A percentile compares a stretch with the other conserved stretches of the same genome.
These are phyloP conservation scores for Ia io DNA, from an alignment of 2,113 vertebrate species.

Conservation along the genomic window DNA sequence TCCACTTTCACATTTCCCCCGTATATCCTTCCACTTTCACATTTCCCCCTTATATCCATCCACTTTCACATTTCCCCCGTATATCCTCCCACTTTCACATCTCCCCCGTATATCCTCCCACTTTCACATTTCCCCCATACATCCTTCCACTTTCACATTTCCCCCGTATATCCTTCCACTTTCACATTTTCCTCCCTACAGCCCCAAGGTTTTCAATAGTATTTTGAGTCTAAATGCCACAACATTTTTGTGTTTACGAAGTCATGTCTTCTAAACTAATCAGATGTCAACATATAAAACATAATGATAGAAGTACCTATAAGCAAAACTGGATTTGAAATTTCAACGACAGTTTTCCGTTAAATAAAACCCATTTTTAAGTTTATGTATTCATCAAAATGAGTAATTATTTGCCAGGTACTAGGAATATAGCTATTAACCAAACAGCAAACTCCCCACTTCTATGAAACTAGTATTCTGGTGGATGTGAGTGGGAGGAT, in stretches of 20 bases:
- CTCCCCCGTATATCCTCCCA: neutral
- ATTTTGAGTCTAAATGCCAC: neutral
- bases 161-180: neutral
- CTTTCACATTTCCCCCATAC: neutral
- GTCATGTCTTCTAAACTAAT: neutral
- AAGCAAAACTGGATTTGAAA: neutral
- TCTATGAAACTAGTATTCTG: neutral
- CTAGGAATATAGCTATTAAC: neutral
- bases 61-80: neutral
- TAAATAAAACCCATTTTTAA: neutral
- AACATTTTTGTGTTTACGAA: neutral
- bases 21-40: neutral
- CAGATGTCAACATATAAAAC: neutral
- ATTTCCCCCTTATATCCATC: neutral
- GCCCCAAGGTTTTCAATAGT: neutral
- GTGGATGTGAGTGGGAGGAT: fast-evolving
- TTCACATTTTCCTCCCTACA: neutral
- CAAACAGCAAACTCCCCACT: neutral
- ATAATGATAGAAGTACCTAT: neutral
- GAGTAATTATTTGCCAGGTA: neutral
- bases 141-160: neutral
- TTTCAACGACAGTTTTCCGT: neutral
- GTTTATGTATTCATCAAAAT: neutral
- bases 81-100: neutral
- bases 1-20: neutral